Percentiles rank a stretch among this genome's conserved stretches.
These are phyloP conservation scores for Cheilosia urbana DNA, from an alignment of 2,888 invertebrate species.

Conservation along the genomic window DNA sequence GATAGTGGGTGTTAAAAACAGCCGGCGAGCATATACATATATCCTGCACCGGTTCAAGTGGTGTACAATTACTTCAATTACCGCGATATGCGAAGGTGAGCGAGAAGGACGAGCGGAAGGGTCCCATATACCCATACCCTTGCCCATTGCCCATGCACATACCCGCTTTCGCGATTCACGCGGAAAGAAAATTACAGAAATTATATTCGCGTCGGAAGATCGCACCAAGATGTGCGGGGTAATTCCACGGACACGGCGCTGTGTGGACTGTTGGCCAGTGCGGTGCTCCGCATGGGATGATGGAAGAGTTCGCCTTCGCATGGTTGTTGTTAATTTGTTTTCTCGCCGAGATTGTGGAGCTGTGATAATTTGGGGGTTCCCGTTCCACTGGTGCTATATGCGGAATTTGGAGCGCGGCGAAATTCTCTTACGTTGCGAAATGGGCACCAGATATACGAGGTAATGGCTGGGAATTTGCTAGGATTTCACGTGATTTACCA, in stretches of 20 bases:
- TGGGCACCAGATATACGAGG: constrained; percentile 36
- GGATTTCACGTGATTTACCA: constrained; percentile 50
- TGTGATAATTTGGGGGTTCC: constrained; percentile 72
- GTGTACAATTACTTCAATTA: constrained; percentile 75
- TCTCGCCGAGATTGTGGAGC: constrained; percentile 71
- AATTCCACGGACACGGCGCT: constrained; percentile 45
- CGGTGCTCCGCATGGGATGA: constrained; percentile 47
- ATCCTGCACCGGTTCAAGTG: constrained; percentile 66
- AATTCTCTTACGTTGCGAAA: constrained; percentile 47
- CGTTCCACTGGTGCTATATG: constrained; percentile 33
- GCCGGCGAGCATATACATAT: background rate
- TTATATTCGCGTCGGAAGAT: constrained; percentile 56
- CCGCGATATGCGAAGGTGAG: constrained; percentile 49
- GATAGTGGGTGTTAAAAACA: constrained; percentile 56
- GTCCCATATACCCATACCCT: too few species aligned
- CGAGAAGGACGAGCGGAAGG: constrained; percentile 43
- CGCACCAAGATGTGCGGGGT: constrained; percentile 32
- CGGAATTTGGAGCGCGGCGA: constrained; percentile 62
- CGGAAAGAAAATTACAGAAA: constrained; percentile 73
- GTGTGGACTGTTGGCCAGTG: background rate
- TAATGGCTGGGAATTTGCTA: constrained; percentile 67
- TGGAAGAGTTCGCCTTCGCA: constrained; percentile 70
- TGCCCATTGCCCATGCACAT: too few species aligned
- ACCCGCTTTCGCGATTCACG: constrained; percentile 66
- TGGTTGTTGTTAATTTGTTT: constrained; percentile 75